Evolutionary conservation across 2,797 vertebrate species (phyloP), one percentile per base, ranked within the genome.

Genomic region (Scarus forsteni): DNA sequence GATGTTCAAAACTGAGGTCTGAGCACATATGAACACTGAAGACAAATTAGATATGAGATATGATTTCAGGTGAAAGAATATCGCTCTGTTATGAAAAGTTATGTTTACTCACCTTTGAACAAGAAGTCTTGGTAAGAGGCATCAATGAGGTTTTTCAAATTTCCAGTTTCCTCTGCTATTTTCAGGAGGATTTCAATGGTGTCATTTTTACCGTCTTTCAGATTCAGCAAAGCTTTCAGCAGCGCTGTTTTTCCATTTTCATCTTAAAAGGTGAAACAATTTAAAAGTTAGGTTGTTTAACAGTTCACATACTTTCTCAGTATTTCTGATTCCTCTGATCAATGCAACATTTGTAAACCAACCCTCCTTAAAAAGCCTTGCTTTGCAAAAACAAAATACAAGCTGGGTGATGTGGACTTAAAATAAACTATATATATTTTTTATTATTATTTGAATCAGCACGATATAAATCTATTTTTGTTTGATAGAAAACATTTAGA

Each of bases 221-320:
- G 83, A 68, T 97, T 96, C 78, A 98, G 89, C 91, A 98, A 88
- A 51, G 96, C 97, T 86, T 98, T 98, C 75, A 98, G 81, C 6
- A 98, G 89, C 1, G 92, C 96, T 0, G 96, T 97, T 87, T 97
- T 98, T 43, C 97, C 97, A 0, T 94, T 96, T 5, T 92, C 84
- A 85, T 97, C 96, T 98, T 45, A 39, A 87, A 71, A 15, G 63
- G 19, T 14, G 5, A n/a, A 6, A 65, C 6, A 66, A 64, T 39
- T 38, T 1, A 38, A 3, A 50, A 27, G 16, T 36, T 19, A 50
- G 40, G 13, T 36, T 3, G 45, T 38, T 10, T 5, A 18, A 54
- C 9, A 10, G 7, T 1, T 52, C 3, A 12, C 10, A 45, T 40
- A 9, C 5, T 34, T 3, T 12, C 0, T 3, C 3, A 34, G 4